Percentiles rank a stretch among this genome's conserved stretches.
phyloP scores from a whole-genome alignment of 2,888 invertebrate species.

The Baccha elongata region DNA sequence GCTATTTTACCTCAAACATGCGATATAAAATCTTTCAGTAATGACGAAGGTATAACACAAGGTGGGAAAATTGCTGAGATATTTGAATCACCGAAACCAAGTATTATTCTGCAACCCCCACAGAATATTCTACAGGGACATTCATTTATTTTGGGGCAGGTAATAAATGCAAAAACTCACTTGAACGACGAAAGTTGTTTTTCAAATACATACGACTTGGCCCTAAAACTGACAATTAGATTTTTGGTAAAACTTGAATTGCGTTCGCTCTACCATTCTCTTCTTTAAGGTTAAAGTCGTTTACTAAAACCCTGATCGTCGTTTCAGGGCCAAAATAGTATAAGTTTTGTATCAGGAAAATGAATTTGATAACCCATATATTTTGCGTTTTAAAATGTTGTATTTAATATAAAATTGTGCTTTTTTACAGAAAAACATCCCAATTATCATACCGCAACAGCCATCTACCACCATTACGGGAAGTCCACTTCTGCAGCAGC shows the following conservation, averaged over 20 bases:
- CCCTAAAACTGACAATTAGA: too few relatives aligned
- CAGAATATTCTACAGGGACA: slow-evolving; percentile 77
- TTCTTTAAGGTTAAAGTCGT: too few relatives aligned
- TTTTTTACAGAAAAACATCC: slow-evolving; percentile 75
- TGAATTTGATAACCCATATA: too few relatives aligned
- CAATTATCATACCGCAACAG: slow-evolving; percentile 78
- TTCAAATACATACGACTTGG: too few relatives aligned
- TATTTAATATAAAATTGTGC: not conserved
- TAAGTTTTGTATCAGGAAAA: too few relatives aligned
- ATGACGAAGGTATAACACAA: slow-evolving; percentile 19
- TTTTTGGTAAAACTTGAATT: too few relatives aligned
- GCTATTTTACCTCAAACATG: slow-evolving; percentile 74
- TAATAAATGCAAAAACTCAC: slow-evolving; percentile 70
- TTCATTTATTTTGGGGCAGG: slow-evolving; percentile 79
- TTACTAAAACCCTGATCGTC: too few relatives aligned
- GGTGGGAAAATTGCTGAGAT: slow-evolving; percentile 62
- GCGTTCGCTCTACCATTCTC: too few relatives aligned
- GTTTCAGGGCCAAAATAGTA: too few relatives aligned
- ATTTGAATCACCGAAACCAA: slow-evolving; percentile 79
- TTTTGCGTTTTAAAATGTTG: too few relatives aligned
- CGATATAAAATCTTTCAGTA: slow-evolving; percentile 16
- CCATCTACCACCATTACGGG: slow-evolving; percentile 52
- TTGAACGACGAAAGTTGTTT: too few relatives aligned
- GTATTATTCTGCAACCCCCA: slow-evolving; percentile 84
- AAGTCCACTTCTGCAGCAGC: slow-evolving; percentile 58